Conservation (phyloP, 2,888 invertebrate genomes). For the Pollenia angustigena region DNA sequence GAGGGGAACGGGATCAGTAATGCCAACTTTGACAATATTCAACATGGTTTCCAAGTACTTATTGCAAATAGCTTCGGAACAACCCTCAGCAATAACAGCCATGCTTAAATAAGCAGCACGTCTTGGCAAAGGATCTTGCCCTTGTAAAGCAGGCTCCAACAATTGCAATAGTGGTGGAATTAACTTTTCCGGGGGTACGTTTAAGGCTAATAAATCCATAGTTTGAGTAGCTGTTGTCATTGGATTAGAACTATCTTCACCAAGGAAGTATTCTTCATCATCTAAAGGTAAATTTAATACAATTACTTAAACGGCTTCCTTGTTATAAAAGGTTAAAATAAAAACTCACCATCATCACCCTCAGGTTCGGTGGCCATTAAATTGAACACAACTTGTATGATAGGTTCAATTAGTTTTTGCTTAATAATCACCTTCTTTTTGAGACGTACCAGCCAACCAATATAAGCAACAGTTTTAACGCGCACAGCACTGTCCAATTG, state of each 20-base stretch:
- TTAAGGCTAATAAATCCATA: conserved; percentile 89
- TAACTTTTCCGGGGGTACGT: conserved; percentile 91
- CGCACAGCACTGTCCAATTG: conserved; percentile 87
- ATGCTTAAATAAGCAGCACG: conserved; percentile 90
- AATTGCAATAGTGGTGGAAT: conserved; percentile 88
- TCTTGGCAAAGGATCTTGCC: conserved; percentile 86
- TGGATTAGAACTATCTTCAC: conserved; percentile 87
- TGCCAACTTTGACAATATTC: conserved; percentile 89
- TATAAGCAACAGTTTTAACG: conserved; percentile 88
- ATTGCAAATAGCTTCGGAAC: conserved; percentile 89
- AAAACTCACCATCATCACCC: conserved; percentile 86
- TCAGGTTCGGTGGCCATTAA: conserved; percentile 88
- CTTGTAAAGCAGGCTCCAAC: conserved; percentile 88
- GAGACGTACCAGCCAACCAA: conserved; percentile 87
- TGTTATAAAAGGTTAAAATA: not conserved
- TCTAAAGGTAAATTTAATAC: conserved; percentile 76
- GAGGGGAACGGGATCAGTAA: conserved; percentile 87
- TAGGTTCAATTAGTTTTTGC: conserved; percentile 89
- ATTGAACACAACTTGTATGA: conserved; percentile 88
- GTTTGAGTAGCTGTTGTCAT: conserved; percentile 90
- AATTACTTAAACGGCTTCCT: not conserved
- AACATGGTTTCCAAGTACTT: conserved; percentile 89
- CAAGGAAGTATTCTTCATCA: conserved; percentile 88
- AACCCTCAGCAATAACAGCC: conserved; percentile 91
- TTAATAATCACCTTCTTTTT: conserved; percentile 90